Base-by-base conservation (phyloP, 2,888 invertebrate genomes). In the Molorchus minor region DNA sequence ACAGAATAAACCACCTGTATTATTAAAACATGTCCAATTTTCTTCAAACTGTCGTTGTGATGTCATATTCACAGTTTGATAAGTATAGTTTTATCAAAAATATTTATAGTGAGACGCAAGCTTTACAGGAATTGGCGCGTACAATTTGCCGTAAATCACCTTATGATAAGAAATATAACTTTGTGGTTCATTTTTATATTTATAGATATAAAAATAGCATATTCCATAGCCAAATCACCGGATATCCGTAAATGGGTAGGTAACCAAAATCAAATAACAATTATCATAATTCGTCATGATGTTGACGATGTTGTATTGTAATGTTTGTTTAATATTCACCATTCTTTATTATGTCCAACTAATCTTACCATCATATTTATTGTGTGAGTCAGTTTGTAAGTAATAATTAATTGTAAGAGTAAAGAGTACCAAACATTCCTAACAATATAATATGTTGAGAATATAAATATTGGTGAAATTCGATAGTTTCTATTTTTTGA, bases 191-290 rank as follows among this genome's bases (percentile, higher is more conserved):
- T n/a, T n/a, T n/a, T n/a, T n/a, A n/a, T n/a, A n/a, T n/a, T n/a
- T n/a, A n/a, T n/a, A n/a, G 38, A 33, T 41, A 20, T 41, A 17
- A 1, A n/a, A 3, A 12, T 47, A 35, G 17, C 33, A 35, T 47
- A n/a, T n/a, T 17, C 20, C 35, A 30, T 47, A 1, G 3, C n/a
- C 30, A 47, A 47, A 33, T 47, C 49, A 49, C 25, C 49, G 49
- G 49, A 49, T 38, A 49, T 49, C 49, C 49, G 33, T 7, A 25
- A 13, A 25, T 49, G 49, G 49, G 15, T 36, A 35, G 49, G 25
- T 49, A 49, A 21, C 38, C n/a, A 21, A 36, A 38, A 49, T 36
- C 36, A 38, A 49, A 38, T n/a, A 33, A 25, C 25, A 43, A 43
- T 43, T 15, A 13, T 4, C 20, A 15, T 33, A 33, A n/a, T n/a